Conservation (phyloP, 2,113 vertebrate genomes). For the Nycticryphes semicollaris region DNA sequence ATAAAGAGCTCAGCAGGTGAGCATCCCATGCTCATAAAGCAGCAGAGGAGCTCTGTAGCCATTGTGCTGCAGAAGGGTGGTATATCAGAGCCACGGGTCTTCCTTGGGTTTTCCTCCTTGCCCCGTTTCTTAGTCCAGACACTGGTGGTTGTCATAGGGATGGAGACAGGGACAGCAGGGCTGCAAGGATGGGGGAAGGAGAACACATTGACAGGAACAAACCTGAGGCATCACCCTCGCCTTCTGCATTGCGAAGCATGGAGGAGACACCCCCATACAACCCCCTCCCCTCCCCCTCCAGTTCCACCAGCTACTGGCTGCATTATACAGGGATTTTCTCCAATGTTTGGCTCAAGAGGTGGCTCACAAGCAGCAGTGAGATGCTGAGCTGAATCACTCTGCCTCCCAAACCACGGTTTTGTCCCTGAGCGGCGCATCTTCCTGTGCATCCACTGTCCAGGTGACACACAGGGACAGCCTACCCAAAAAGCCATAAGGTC, state of each 20-base stretch:
- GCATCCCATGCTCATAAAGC: neutral
- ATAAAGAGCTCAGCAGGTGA: neutral
- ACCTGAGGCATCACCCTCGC: neutral
- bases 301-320: neutral
- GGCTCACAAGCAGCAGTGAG: neutral
- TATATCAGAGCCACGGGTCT: neutral
- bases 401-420: neutral
- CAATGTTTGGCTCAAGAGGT: neutral
- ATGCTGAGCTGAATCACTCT: neutral
- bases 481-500: fast-evolving
- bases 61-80: neutral
- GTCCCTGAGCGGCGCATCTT: neutral
- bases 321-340: neutral
- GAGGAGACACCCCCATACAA: neutral
- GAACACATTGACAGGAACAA: neutral
- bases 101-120: neutral
- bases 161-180: neutral
- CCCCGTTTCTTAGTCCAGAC: neutral
- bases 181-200: neutral
- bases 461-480: neutral
- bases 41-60: neutral
- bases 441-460: neutral
- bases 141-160: neutral
- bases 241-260: neutral
- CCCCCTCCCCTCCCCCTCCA: neutral